A percentile compares a stretch with the other conserved stretches of the same genome.
phyloP scores from a whole-genome alignment of 2,888 invertebrate genomes.

The Sarcophaga carnaria region DNA sequence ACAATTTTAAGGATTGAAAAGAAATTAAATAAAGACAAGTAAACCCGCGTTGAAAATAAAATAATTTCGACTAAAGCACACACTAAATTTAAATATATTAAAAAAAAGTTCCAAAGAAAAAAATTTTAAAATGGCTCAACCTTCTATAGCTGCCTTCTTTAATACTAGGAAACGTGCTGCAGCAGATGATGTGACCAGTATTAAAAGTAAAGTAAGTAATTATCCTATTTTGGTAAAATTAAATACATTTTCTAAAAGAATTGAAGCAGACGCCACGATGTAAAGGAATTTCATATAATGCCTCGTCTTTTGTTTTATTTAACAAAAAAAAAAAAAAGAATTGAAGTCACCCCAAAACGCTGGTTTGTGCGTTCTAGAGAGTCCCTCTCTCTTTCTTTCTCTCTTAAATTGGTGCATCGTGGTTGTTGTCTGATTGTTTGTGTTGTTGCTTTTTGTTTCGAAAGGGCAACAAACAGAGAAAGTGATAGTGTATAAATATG shows the following conservation, averaged over 20 bases:
- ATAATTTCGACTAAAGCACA: conserved; percentile 40
- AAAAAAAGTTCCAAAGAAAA: conserved; percentile 43
- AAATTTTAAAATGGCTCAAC: conserved; percentile 86
- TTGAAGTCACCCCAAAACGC: conserved; percentile 9
- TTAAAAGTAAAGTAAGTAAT: conserved; percentile 83
- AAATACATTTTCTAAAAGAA: not conserved
- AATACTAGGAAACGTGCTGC: conserved; percentile 89
- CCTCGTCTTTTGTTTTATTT: not conserved
- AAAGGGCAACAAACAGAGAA: conserved; percentile 34
- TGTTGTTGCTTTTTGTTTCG: conserved; percentile 1
- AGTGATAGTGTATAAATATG: not conserved
- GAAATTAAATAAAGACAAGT: conserved; percentile 1
- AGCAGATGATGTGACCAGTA: conserved; percentile 85
- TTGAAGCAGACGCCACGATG: conserved; percentile 22
- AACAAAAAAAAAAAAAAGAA: conserved; percentile 8
- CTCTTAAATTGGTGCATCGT: conserved; percentile 26
- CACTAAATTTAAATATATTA: conserved; percentile 44
- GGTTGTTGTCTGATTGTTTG: conserved; percentile 25
- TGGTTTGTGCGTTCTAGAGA: conserved; percentile 1
- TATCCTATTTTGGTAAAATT: not conserved
- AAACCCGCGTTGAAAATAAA: not conserved
- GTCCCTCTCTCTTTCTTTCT: not conserved
- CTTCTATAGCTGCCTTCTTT: conserved; percentile 89
- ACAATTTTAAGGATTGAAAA: not conserved
- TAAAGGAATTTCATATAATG: conserved; percentile 41